Evolutionary conservation across 2,797 vertebrate genomes (phyloP), one percentile per base, ranked within the genome.

Genomic region (Balearica regulorum): DNA sequence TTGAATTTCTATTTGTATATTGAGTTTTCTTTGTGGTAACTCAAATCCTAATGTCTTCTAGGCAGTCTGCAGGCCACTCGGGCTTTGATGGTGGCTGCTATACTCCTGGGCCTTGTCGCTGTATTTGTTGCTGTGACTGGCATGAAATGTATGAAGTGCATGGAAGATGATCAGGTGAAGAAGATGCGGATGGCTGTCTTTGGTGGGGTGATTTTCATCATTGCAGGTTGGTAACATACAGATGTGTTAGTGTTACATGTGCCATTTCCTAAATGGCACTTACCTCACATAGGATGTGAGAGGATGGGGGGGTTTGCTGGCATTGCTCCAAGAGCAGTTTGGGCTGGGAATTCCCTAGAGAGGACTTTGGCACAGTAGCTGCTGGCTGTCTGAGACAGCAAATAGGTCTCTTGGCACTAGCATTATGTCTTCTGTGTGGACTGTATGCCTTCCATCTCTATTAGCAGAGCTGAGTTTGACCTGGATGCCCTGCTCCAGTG

Each of bases 71-170:
- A 99, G 97, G 98, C 97, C 2, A 98, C 99, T 8, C 98, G 99
- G 7, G 98, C 98, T 5, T 90, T 99, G 96, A 98, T 99, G 98
- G 96, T 99, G 68, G 66, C 98, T 69, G 98, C 98, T 57, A 98
- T 99, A 65, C 91, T 99, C 35, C 58, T 99, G 82, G 99, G 99
- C 14, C 92, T 98, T 9, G 62, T 99, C 5, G 99, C 97, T 0
- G 66, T 98, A 22, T 92, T 99, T n/a, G 95, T 99, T 72, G 97
- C 98, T 76, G 97, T 98, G 3, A 72, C 98, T 26, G 99, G 99
- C 16, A 99, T 99, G 99, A 99, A 99, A 78, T 99, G 99, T 94
- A 99, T 99, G 91, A 99, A 97, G 79, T 99, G 99, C 87, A 94
- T 99, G 97, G 99, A 99, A 8, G 98, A 97, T 0, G 98, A 98